Conservation (phyloP, 2,113 vertebrate species). For the Prochilodus magdalenae region DNA sequence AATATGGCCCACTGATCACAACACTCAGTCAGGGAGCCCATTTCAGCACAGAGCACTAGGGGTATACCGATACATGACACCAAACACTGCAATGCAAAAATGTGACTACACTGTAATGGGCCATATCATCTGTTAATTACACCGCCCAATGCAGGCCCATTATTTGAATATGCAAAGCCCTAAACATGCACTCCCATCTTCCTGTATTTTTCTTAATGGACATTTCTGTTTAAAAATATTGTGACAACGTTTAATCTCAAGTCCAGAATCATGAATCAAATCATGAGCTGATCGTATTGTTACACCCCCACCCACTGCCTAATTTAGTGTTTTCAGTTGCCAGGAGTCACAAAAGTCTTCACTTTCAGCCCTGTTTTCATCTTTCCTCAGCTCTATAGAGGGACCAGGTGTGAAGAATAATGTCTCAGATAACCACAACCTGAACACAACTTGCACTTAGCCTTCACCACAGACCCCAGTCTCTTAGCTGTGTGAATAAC, state of each 20-base stretch:
- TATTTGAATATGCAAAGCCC: too few species aligned
- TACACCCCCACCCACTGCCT: not conserved
- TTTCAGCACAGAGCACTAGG: not conserved
- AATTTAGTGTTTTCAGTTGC: not conserved
- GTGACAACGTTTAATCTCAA: not conserved
- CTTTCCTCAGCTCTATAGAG: not conserved
- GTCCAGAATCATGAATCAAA: not conserved
- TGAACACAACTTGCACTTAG: not conserved
- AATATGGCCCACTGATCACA: conserved; percentile 31
- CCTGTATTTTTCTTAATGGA: too few species aligned
- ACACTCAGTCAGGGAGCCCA: not conserved
- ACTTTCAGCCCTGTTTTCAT: not conserved
- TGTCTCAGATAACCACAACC: not conserved
- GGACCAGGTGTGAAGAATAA: not conserved
- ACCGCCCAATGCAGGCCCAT: not conserved
- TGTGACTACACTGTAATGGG: not conserved
- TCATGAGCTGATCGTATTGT: not conserved
- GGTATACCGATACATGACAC: not conserved
- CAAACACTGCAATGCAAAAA: not conserved
- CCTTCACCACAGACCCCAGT: not conserved
- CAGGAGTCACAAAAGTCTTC: not conserved
- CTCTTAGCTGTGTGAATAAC: not conserved
- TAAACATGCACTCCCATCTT: too few species aligned
- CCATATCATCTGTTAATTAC: not conserved
- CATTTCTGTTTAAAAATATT: too few species aligned